Conservation (phyloP, 1,140 invertebrate species). For the Belonocnema kinseyi region DNA sequence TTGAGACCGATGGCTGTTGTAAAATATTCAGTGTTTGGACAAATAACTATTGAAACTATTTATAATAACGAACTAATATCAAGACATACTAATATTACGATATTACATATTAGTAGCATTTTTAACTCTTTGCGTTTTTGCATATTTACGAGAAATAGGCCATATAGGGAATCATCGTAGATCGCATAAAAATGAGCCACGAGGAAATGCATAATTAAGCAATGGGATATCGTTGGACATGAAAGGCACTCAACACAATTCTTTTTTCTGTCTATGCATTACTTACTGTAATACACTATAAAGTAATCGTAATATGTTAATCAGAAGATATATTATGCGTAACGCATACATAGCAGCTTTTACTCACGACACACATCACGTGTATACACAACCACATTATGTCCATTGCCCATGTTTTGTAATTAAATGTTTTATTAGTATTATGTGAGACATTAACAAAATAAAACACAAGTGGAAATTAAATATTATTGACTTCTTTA, state of each 20-base stretch:
- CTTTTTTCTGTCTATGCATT: constrained; percentile 57
- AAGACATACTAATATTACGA: constrained; percentile 66
- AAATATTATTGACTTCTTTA: not conserved
- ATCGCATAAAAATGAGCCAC: constrained; percentile 39
- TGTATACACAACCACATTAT: constrained; percentile 49
- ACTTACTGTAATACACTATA: constrained; percentile 67
- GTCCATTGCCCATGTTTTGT: constrained; percentile 62
- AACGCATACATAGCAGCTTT: constrained; percentile 60
- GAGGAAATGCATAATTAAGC: constrained; percentile 42
- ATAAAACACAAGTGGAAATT: constrained; percentile 65
- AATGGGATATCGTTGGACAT: constrained; percentile 44
- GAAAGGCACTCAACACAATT: constrained; percentile 50
- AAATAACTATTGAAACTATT: constrained; percentile 73
- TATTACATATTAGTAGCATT: constrained; percentile 68
- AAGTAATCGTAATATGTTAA: constrained; percentile 67
- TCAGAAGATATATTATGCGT: constrained; percentile 60
- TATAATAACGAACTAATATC: constrained; percentile 66
- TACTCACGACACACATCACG: constrained; percentile 51
- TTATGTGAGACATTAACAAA: constrained; percentile 69
- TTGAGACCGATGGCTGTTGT: constrained; percentile 74
- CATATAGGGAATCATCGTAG: constrained; percentile 32
- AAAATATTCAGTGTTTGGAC: constrained; percentile 74
- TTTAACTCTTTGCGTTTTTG: constrained; percentile 67
- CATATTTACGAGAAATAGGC: constrained; percentile 55
- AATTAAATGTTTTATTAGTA: constrained; percentile 73